Percentiles rank a stretch among this genome's conserved stretches.
Conservation (phyloP, 1,140 invertebrate genomes). For the Drosophila truncata region DNA sequence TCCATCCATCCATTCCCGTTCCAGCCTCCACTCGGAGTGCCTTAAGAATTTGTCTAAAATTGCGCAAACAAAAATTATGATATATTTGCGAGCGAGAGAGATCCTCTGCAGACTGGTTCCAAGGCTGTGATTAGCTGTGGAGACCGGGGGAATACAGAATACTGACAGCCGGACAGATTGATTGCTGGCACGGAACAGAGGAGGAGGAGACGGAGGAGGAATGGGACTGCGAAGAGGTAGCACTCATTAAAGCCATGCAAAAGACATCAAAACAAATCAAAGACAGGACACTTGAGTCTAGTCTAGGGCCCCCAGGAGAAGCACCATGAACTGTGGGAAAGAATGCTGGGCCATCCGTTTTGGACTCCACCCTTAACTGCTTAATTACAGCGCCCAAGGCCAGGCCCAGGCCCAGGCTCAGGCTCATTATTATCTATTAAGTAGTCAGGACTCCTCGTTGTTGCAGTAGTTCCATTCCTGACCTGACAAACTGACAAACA, state of each 20-base stretch:
- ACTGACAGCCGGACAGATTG: conserved; percentile 61
- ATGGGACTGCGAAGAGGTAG: conserved; percentile 20
- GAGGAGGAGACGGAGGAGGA: background rate
- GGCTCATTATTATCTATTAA: conserved; percentile 78
- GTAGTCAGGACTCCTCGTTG: conserved; percentile 57
- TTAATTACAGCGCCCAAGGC: conserved; percentile 83
- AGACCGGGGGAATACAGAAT: conserved; percentile 12
- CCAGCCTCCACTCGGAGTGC: conserved; percentile 26
- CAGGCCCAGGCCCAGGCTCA: conserved; percentile 28
- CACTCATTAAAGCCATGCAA: conserved; percentile 79
- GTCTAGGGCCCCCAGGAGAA: conserved; percentile 37
- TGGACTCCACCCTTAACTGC: conserved; percentile 71
- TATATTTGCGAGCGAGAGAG: conserved; percentile 51
- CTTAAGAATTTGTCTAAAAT: conserved; percentile 71
- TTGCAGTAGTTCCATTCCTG: conserved; percentile 36
- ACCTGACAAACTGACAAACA: conserved; percentile 53
- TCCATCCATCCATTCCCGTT: conserved; percentile 29
- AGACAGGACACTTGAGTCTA: conserved; percentile 68
- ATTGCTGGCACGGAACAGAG: conserved; percentile 49
- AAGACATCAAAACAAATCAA: conserved; percentile 81
- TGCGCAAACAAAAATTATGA: conserved; percentile 79
- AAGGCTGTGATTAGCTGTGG: conserved; percentile 62
- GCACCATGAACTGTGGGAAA: conserved; percentile 67
- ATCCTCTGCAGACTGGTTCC: conserved; percentile 14
- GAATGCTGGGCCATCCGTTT: conserved; percentile 32